A percentile compares a stretch with the other conserved stretches of the same genome.
Evolutionary conservation across 2,113 vertebrate species (phyloP).

Genomic region (Leiothrix lutea): DNA sequence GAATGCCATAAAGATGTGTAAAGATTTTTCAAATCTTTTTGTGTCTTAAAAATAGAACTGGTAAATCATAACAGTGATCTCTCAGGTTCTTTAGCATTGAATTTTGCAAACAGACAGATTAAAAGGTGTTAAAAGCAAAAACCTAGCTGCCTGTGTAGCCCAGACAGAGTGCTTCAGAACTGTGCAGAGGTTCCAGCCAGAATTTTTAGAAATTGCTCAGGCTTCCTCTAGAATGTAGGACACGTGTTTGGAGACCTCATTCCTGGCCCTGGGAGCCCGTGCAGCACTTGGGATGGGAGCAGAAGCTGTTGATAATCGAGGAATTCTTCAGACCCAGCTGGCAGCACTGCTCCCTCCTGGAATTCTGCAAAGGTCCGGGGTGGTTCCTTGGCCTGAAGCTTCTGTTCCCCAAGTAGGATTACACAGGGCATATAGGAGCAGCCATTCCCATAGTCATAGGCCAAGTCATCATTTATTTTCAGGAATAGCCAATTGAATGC

Average conservation of each 20-base stretch:
- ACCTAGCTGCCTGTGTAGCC: accelerated
- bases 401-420: not conserved
- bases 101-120: not conserved
- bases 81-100: not conserved
- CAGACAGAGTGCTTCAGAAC: not conserved
- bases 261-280: not conserved
- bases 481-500: not conserved
- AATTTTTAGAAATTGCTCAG: not conserved
- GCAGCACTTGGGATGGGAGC: not conserved
- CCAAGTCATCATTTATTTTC: not conserved
- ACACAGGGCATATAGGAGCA: not conserved
- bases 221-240: not conserved
- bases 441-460: not conserved
- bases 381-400: not conserved
- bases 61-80: not conserved
- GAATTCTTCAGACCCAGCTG: not conserved
- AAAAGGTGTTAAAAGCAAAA: not conserved
- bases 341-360: not conserved
- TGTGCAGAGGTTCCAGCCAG: not conserved
- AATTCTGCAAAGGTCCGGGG: accelerated
- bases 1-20: not conserved
- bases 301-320: not conserved
- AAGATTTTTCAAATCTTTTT: not conserved
- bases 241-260: accelerated
- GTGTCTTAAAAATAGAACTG: not conserved